Conservation (phyloP, 1,140 invertebrate species). For the Xylocopa sonorina region DNA sequence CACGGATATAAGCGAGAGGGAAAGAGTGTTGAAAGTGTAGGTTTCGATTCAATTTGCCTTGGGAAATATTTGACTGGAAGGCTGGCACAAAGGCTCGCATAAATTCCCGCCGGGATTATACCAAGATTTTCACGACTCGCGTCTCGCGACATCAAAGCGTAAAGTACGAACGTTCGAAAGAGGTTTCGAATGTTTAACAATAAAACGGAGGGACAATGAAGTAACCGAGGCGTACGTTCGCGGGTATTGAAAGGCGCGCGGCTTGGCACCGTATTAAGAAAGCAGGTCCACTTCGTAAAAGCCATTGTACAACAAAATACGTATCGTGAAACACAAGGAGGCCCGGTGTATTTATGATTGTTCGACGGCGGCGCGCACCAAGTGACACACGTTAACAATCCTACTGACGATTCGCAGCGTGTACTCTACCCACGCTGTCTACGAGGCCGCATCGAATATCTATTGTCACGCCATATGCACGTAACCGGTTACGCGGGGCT, state of each 20-base stretch:
- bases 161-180: background rate
- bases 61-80: background rate
- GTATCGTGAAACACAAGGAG: conserved; percentile 41
- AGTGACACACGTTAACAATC: conserved; percentile 48
- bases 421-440: conserved; percentile 46
- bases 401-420: conserved; percentile 48
- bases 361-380: background rate
- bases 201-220: conserved; percentile 5
- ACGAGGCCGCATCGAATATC: conserved; percentile 28
- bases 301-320: conserved; percentile 47
- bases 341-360: conserved; percentile 29
- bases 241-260: conserved; percentile 7
- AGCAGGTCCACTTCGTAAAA: conserved; percentile 29
- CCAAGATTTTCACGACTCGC: background rate
- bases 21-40: background rate
- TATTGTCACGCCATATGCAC: conserved; percentile 47
- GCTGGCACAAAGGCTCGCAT: background rate
- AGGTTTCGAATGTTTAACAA: background rate
- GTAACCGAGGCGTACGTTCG: background rate
- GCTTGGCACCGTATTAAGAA: conserved; percentile 33
- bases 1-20: background rate
- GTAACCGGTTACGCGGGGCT: conserved; percentile 28
- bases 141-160: background rate
- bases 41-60: background rate
- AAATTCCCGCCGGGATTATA: background rate